These are phyloP conservation scores for Sympetrum striolatum DNA, from an alignment of 2,888 invertebrate genomes.

Conservation along the genomic window DNA sequence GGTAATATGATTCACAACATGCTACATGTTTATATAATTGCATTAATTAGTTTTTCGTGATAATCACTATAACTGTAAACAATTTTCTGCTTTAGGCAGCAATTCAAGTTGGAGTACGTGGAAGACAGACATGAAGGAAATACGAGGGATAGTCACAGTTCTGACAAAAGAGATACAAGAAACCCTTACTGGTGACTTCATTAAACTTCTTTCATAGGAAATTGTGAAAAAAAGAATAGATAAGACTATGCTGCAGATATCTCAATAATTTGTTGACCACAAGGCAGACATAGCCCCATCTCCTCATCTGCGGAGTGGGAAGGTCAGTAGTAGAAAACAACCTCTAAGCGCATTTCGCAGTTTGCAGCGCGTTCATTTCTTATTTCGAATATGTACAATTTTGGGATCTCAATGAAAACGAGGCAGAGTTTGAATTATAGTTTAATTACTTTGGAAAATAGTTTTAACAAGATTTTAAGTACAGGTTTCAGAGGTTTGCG, in stretches of 20 bases:
- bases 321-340: conserved; percentile 33
- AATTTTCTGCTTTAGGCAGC: neutral
- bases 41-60: neutral
- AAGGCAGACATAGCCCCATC: conserved; percentile 38
- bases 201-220: neutral
- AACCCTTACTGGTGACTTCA: conserved; percentile 21
- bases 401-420: neutral
- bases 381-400: neutral
- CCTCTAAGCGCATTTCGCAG: neutral
- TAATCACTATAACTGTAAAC: neutral
- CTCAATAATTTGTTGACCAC: conserved; percentile 23
- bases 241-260: neutral
- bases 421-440: conserved; percentile 44
- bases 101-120: neutral
- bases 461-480: conserved; percentile 49
- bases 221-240: neutral
- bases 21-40: neutral
- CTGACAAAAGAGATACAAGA: neutral
- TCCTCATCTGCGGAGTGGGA: conserved; percentile 36
- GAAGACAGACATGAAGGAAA: neutral
- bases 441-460: conserved; percentile 49
- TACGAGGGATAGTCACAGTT: no score
- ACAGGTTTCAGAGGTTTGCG: conserved; percentile 46
- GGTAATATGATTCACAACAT: neutral
- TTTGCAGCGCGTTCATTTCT: neutral